Evolutionary conservation across 2,888 invertebrate genomes (phyloP).

Genomic region (Cheilosia soror): DNA sequence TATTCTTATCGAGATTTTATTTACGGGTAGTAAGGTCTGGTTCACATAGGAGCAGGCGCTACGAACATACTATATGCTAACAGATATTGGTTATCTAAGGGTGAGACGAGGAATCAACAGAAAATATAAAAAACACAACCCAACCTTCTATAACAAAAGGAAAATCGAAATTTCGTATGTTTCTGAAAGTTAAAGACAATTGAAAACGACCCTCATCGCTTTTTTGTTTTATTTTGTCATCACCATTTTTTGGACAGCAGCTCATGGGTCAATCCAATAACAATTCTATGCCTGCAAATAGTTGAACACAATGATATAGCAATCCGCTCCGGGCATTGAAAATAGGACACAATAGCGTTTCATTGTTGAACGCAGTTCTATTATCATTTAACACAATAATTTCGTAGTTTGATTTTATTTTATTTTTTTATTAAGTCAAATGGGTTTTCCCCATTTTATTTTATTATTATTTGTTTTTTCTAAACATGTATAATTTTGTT

Average conservation of each 20-base stretch:
- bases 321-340: background rate
- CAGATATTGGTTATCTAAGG: background rate
- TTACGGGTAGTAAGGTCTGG: too few species aligned
- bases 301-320: background rate
- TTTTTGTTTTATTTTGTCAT: slow-evolving; percentile 4
- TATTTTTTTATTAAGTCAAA: background rate
- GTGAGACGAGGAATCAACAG: background rate
- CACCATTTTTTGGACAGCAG: background rate
- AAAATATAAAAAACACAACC: background rate
- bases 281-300: background rate
- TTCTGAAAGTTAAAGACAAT: slow-evolving; percentile 21
- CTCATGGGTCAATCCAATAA: background rate
- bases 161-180: background rate
- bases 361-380: background rate
- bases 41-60: background rate
- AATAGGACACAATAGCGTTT: background rate
- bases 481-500: too few species aligned
- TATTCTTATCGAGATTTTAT: background rate
- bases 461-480: too few species aligned
- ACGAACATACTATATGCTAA: background rate
- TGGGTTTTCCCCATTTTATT: too few species aligned
- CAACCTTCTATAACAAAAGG: background rate
- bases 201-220: slow-evolving; percentile 10
- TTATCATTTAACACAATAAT: background rate
- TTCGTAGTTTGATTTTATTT: background rate